Evolutionary conservation across 2,797 vertebrate species (phyloP).

Genomic region (Paramormyrops hopkinsi): DNA sequence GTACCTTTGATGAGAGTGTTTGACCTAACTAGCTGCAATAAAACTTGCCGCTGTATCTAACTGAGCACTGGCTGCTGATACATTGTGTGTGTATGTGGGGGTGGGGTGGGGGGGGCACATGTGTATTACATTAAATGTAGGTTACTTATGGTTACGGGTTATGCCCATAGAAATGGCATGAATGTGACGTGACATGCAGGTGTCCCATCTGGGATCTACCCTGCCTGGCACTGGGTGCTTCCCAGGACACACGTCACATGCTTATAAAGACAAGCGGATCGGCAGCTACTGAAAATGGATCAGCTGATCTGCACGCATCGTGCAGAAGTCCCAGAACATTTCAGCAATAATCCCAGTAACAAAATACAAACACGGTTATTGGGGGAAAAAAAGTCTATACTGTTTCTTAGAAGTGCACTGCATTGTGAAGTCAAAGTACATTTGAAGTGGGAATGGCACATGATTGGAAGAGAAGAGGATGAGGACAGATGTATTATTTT

Average conservation of each 20-base stretch:
- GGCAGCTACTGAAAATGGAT: neutral
- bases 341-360: neutral
- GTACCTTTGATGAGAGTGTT: neutral
- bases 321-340: neutral
- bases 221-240: neutral
- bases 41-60: neutral
- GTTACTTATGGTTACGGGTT: neutral
- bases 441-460: neutral
- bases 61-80: neutral
- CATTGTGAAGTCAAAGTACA: neutral
- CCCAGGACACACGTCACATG: neutral
- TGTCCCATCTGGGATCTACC: neutral
- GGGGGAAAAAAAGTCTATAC: neutral
- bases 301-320: neutral
- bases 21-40: neutral
- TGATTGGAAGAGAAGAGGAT: neutral
- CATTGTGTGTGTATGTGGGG: neutral
- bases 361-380: neutral
- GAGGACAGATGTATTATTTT: neutral
- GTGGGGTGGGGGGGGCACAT: neutral
- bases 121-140: neutral
- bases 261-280: neutral
- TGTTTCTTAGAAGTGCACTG: neutral
- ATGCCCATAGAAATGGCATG: neutral
- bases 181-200: neutral